Percentiles rank a stretch among this genome's conserved stretches.
phyloP scores from a whole-genome alignment of 2,113 vertebrate species.

The Neolamprologus sp. region DNA sequence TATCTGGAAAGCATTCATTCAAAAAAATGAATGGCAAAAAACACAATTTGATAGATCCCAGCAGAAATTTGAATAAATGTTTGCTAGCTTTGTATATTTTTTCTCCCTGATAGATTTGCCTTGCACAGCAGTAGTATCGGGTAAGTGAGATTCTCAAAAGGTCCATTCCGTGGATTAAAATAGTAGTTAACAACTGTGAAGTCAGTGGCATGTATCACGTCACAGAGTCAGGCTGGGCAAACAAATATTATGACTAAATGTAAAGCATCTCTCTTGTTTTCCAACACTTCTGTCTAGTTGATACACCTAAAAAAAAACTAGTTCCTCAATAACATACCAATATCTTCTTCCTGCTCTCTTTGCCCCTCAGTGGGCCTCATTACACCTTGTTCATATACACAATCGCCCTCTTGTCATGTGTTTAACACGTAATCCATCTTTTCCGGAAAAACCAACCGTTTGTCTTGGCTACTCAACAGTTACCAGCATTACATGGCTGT shows the following conservation, averaged over 20 bases:
- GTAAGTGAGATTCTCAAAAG: not conserved
- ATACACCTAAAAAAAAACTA: not conserved
- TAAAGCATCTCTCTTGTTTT: not conserved
- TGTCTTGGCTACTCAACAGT: not conserved
- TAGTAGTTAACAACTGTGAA: not conserved
- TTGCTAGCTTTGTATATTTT: not conserved
- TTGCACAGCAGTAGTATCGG: not conserved
- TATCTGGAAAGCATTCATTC: not conserved
- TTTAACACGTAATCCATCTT: not conserved
- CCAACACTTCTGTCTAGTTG: not conserved
- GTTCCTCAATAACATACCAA: not conserved
- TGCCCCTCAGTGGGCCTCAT: not conserved
- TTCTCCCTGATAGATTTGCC: not conserved
- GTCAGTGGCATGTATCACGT: not conserved
- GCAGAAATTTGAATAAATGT: not conserved
- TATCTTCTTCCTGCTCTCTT: not conserved
- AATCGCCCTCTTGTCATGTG: not conserved
- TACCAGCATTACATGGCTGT: constrained; percentile 1
- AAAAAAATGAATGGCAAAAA: not conserved
- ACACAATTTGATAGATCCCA: not conserved
- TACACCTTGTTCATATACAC: not conserved
- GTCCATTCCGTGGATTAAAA: not conserved
- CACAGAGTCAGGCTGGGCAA: not conserved
- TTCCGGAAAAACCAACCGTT: not conserved
- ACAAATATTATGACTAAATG: not conserved